phyloP scores from a whole-genome alignment of 2,113 vertebrate species.

The Pardalotus punctatus region DNA sequence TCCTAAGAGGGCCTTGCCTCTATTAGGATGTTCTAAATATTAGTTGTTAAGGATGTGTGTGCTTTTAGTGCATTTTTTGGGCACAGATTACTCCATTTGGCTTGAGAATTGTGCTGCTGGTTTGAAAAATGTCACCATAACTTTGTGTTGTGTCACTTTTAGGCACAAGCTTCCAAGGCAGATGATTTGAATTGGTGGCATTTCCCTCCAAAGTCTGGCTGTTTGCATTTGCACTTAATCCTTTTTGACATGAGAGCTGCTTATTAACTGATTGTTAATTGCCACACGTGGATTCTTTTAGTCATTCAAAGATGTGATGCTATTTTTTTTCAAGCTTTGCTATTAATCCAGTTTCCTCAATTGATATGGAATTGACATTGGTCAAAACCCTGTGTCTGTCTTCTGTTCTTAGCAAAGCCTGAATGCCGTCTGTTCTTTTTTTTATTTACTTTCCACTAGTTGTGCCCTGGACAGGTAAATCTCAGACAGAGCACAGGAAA shows the following conservation, averaged over 20 bases:
- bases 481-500: not conserved
- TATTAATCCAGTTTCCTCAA: not conserved
- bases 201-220: not conserved
- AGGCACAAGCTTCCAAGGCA: not conserved
- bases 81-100: not conserved
- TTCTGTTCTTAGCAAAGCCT: not conserved
- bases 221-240: not conserved
- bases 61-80: not conserved
- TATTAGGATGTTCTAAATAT: not conserved
- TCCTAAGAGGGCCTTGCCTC: not conserved
- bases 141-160: not conserved
- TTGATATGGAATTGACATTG: not conserved
- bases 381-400: not conserved
- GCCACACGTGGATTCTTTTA: not conserved
- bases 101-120: not conserved
- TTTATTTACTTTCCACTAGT: not conserved
- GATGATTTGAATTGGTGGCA: not conserved
- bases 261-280: not conserved
- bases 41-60: not conserved
- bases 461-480: not conserved
- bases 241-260: not conserved
- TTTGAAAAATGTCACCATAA: not conserved
- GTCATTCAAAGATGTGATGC: not conserved
- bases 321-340: not conserved
- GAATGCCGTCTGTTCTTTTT: not conserved